Conservation (phyloP, 2,113 vertebrate species). For the Neodon shergylaensis region DNA sequence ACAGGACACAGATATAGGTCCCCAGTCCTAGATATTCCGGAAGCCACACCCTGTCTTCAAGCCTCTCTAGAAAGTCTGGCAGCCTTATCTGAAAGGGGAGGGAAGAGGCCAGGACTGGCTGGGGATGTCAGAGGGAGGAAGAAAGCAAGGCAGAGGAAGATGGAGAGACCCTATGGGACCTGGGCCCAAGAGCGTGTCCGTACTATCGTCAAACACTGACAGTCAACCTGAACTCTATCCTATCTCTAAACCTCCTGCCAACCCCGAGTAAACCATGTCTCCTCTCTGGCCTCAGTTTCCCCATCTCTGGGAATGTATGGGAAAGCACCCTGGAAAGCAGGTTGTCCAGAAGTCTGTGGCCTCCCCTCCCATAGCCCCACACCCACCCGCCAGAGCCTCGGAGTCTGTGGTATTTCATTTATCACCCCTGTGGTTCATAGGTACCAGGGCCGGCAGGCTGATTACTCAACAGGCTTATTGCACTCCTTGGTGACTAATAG, state of each 20-base stretch:
- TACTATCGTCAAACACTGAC: conserved; percentile 43
- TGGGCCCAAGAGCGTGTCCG: not conserved
- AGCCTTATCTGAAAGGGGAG: conserved; percentile 48
- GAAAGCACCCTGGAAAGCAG: not conserved
- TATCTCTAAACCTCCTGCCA: not conserved
- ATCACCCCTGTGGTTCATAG: conserved; percentile 65
- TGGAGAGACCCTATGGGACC: not conserved
- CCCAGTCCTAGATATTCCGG: conserved; percentile 64
- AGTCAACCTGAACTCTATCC: not conserved
- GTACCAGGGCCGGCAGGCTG: conserved; percentile 72
- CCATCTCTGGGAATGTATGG: not conserved
- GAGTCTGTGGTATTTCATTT: conserved; percentile 60
- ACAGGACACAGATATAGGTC: conserved; percentile 13
- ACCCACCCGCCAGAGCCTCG: not conserved
- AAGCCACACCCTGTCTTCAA: conserved; percentile 74
- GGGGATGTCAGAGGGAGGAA: not conserved
- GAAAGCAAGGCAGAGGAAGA: not conserved
- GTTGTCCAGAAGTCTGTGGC: conserved; percentile 13
- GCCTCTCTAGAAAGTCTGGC: conserved; percentile 71
- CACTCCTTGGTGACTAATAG: conserved; percentile 75
- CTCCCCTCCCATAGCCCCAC: not conserved
- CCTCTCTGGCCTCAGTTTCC: conserved; percentile 41
- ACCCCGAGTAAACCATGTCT: not conserved
- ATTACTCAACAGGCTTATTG: conserved; percentile 73
- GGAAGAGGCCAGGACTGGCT: conserved; percentile 23